phyloP scores from a whole-genome alignment of 2,113 vertebrate species.

The Hippoglossus stenolepis region DNA sequence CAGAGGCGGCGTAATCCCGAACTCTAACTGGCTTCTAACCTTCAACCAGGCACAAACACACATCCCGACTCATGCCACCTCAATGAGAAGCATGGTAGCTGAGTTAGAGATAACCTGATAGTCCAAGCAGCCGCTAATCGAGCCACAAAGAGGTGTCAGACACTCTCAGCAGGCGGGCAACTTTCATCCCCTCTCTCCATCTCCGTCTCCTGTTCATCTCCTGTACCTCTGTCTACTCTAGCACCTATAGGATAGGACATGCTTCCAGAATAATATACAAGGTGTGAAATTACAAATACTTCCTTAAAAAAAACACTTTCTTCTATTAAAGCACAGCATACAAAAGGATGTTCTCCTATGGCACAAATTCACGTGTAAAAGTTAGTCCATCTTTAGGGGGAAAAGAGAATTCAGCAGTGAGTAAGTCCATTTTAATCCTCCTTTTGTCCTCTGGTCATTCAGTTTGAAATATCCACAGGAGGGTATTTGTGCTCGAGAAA shows the following conservation, averaged over 20 bases:
- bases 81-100: constrained; percentile 28
- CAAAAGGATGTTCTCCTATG: background rate
- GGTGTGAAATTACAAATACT: background rate
- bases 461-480: constrained; percentile 53
- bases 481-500: constrained; percentile 24
- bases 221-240: constrained; percentile 4
- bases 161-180: constrained; percentile 59
- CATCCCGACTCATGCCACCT: background rate
- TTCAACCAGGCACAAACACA: background rate
- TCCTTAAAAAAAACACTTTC: background rate
- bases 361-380: constrained; percentile 40
- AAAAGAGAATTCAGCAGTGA: background rate
- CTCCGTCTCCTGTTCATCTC: constrained; percentile 23
- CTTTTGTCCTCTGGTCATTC: constrained; percentile 56
- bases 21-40: constrained; percentile 1
- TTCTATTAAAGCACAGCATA: background rate
- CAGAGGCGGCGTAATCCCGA: constrained; percentile 55
- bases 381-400: constrained; percentile 59
- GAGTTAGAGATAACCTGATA: constrained; percentile 15
- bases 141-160: constrained; percentile 39
- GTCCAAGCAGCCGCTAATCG: constrained; percentile 24
- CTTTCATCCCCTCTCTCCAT: constrained; percentile 39
- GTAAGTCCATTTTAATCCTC: constrained; percentile 58
- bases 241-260: background rate
- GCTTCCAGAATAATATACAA: background rate